Evolutionary conservation across 2,888 invertebrate species (phyloP), one percentile per base, ranked within the genome.

Genomic region (Eledona agricola): DNA sequence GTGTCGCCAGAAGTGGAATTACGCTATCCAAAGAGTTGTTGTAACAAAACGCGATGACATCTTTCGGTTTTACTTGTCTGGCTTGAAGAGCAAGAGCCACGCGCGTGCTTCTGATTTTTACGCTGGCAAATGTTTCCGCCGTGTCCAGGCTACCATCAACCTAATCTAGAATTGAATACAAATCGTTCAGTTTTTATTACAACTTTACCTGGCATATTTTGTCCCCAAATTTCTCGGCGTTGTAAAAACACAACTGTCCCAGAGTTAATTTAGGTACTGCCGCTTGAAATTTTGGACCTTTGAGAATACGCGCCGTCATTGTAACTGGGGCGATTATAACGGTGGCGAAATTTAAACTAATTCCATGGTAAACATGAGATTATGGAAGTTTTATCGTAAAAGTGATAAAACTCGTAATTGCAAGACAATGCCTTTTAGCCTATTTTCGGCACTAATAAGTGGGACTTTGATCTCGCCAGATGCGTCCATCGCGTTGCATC

Each of bases 41-140:
- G 2, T 76, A 78, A 71, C 80, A 80, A 1, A 80, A 52, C 0
- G 75, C 63, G 34, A 81, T 72, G 2, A 80, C 76, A 55, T 81
- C 81, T 0, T 77, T 76, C 1, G 57, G 51, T 34, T 69, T 56
- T 1, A 81, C 43, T 2, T 79, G 80, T 20, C 75, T 50, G 9
- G 67, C 72, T 29, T 51, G 67, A 32, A 81, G 64, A 10, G 74
- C 70, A 6, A 68, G 71, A 0, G 81, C 82, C 50, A 79, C 76
- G 13, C 73, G 67, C 2, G 79, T 72, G 1, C 78, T 74, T 13
- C 79, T 70, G 12, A 71, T 59, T 32, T 52, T 47, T 6, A 59
- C 52, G 26, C 25, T 43, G 1, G 16, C 17, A 19, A 26, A 61
- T 1, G 59, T 31, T 51, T 59, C 56, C 7, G 52, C 0, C 20